These are phyloP conservation scores for Yponomeuta evonymella DNA, from an alignment of 2,888 invertebrate species.

Conservation along the genomic window DNA sequence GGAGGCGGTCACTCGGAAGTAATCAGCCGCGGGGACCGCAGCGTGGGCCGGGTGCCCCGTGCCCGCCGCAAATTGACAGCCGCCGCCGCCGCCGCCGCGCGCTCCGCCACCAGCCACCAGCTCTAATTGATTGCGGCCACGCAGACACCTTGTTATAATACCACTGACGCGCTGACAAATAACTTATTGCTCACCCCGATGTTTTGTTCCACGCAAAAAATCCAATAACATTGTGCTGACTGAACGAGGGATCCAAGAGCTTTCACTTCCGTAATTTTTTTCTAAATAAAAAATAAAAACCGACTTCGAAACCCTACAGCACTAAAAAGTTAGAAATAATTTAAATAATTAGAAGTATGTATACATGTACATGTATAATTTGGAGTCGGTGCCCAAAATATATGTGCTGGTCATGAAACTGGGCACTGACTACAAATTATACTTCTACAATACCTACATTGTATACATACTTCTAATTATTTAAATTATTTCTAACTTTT, in stretches of 20 bases:
- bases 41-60: conserved; percentile 25
- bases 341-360: too few species aligned
- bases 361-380: too few species aligned
- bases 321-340: too few species aligned
- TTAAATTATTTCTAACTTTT: too few species aligned
- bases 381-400: too few species aligned
- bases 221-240: conserved; percentile 6
- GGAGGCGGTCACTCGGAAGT: conserved; percentile 71
- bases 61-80: conserved; percentile 59
- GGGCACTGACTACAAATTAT: too few species aligned
- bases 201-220: conserved; percentile 7
- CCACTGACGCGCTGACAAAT: conserved; percentile 35
- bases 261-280: too few species aligned
- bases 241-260: background rate
- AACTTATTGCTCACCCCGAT: conserved; percentile 7
- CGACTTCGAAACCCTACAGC: too few species aligned
- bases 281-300: too few species aligned
- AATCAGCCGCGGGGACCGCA: conserved; percentile 44
- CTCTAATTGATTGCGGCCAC: conserved; percentile 60
- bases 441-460: too few species aligned
- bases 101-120: conserved; percentile 28
- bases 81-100: conserved; percentile 24
- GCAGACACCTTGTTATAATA: conserved; percentile 52
- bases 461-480: too few species aligned
- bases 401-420: too few species aligned